These are phyloP conservation scores for Spodoptera frugiperda DNA, from an alignment of 1,140 invertebrate genomes.

Conservation along the genomic window DNA sequence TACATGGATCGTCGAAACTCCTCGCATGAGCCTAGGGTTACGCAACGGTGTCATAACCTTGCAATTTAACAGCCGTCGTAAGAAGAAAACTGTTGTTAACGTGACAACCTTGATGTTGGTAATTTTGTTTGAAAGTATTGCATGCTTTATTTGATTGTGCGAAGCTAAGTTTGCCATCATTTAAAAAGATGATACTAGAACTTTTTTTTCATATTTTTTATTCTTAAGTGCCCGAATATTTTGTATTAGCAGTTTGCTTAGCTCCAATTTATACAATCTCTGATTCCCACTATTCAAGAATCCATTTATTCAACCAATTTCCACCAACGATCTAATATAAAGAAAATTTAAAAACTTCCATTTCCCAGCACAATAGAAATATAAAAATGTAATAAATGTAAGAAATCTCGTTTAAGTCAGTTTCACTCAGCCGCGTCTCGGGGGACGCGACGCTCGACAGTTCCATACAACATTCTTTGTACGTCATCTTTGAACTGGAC, in stretches of 20 bases:
- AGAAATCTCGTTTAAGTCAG: slow-evolving; percentile 36
- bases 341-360: not conserved
- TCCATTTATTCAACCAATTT: not conserved
- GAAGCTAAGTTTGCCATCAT: no score
- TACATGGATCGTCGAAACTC: slow-evolving; percentile 20
- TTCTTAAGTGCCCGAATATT: no score
- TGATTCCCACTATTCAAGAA: no score
- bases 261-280: no score
- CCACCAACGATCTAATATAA: not conserved
- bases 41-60: slow-evolving; percentile 21
- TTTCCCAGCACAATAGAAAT: not conserved
- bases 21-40: not conserved
- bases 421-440: slow-evolving; percentile 6
- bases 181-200: no score
- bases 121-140: no score
- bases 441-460: not conserved
- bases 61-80: slow-evolving; percentile 3
- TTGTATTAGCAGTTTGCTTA: no score
- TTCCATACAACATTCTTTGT: slow-evolving; percentile 32
- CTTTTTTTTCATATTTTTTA: no score
- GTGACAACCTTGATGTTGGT: no score
- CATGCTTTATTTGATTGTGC: no score
- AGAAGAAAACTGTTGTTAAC: not conserved
- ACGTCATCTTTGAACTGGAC: slow-evolving; percentile 6
- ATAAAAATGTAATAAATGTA: slow-evolving; percentile 37